Evolutionary conservation across 2,888 invertebrate genomes (phyloP), one percentile per base, ranked within the genome.

Genomic region (Zele albiditarsus): DNA sequence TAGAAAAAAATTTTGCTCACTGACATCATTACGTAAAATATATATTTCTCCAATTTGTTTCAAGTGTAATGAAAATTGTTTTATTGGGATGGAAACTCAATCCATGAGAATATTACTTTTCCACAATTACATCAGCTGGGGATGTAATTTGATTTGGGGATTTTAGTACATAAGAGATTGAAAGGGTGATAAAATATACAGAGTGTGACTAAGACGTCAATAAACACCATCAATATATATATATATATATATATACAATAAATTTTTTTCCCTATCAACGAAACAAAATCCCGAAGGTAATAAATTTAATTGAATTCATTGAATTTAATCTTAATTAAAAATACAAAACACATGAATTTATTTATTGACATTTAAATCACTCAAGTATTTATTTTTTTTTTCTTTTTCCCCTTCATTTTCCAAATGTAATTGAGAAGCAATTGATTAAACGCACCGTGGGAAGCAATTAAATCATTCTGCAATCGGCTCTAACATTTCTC

Each of bases 101-200:
- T 84, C 78, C 78, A 80, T 74, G 79, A 75, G 77, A 53, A 79
- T 74, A 72, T 46, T 31, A 57, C 75, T 71, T 74, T 33, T 66
- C 71, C 78, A 65, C 77, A 78, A 77, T 80, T 69, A 65, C 76
- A 67, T 57, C n/a, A 38, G 33, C 60, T 70, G 31, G 71, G 60
- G 70, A 38, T 74, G 78, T 83, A 82, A 83, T 82, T 83, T 79
- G 83, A 83, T 84, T 83, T 83, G 68, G 79, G 70, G 42, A n/a
- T 66, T 78, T 80, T 79, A 70, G 71, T 67, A 73, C 71, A 69
- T 49, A 49, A 33, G 81, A 83, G 83, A 82, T 76, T 72, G 79
- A 20, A 53, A 79, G 84, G 82, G 81, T 77, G 83, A 84, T 83
- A 82, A 79, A 63, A 16, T 20, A 46, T 20, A 53, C 23, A 53